Percentiles rank a stretch among this genome's conserved stretches.
These are phyloP conservation scores for Trissolcus basalis DNA, from an alignment of 1,140 invertebrate genomes.

Conservation along the genomic window DNA sequence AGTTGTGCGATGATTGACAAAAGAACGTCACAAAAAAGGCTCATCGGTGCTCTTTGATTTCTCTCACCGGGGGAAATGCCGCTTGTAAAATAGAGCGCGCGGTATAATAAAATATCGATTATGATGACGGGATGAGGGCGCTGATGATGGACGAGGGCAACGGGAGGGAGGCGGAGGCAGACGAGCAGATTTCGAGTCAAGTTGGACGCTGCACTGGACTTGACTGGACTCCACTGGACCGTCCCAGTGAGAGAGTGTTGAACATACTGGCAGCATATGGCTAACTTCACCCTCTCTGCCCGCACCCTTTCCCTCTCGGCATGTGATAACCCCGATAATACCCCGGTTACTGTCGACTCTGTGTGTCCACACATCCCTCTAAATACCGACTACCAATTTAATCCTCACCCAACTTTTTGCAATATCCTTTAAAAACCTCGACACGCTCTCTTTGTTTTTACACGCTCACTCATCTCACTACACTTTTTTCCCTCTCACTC, in stretches of 20 bases:
- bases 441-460: constrained; percentile 45
- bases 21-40: constrained; percentile 44
- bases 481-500: constrained; percentile 16
- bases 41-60: constrained; percentile 18
- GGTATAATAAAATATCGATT: constrained; percentile 73
- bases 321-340: constrained; percentile 70
- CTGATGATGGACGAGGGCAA: constrained; percentile 48
- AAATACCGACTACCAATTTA: constrained; percentile 63
- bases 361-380: constrained; percentile 59
- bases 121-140: constrained; percentile 66
- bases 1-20: constrained; percentile 45
- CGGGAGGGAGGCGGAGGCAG: constrained; percentile 16
- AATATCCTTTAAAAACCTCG: constrained; percentile 42
- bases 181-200: constrained; percentile 38
- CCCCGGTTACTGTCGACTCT: constrained; percentile 50
- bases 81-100: constrained; percentile 59
- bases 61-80: constrained; percentile 31
- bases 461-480: constrained; percentile 34
- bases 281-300: constrained; percentile 46
- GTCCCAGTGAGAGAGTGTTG: constrained; percentile 67
- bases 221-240: constrained; percentile 28
- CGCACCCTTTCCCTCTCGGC: constrained; percentile 31
- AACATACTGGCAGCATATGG: constrained; percentile 73
- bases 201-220: constrained; percentile 42
- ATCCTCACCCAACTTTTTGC: constrained; percentile 54